Evolutionary conservation across 2,797 vertebrate species (phyloP).

Genomic region (Gadopsis marmoratus): DNA sequence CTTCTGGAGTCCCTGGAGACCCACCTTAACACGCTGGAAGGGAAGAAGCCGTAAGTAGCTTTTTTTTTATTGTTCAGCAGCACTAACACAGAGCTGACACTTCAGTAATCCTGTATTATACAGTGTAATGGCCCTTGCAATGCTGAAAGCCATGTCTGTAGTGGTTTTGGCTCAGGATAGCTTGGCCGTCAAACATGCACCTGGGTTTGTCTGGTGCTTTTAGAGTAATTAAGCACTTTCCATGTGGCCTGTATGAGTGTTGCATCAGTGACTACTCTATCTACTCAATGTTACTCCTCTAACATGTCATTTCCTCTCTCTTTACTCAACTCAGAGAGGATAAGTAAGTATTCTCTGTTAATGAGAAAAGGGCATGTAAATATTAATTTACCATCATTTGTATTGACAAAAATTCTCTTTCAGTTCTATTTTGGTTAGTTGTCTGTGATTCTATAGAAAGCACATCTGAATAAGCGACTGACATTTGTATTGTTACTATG

Average conservation of each 20-base stretch:
- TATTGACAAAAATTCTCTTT: background rate
- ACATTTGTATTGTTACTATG: background rate
- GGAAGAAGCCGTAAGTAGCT: constrained; percentile 93
- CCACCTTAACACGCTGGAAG: constrained; percentile 98
- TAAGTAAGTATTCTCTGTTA: constrained; percentile 75
- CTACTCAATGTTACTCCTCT: constrained; percentile 15
- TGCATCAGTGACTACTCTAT: background rate
- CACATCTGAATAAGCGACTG: constrained; percentile 42
- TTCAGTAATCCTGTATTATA: background rate
- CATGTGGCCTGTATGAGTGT: background rate
- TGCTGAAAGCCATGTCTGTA: background rate
- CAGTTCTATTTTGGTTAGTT: background rate
- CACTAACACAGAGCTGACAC: constrained; percentile 3
- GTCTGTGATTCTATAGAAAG: constrained; percentile 60
- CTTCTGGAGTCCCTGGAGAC: constrained; percentile 98
- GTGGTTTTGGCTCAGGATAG: constrained; percentile 2
- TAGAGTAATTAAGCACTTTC: background rate
- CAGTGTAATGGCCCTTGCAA: background rate
- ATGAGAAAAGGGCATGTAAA: background rate
- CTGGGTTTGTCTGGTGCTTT: background rate
- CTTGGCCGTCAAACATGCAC: constrained; percentile 2
- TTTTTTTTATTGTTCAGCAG: background rate
- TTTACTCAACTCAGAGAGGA: constrained; percentile 75
- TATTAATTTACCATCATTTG: constrained; percentile 18
- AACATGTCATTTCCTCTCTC: constrained; percentile 57